These are phyloP conservation scores for Lacanobia oleracea DNA, from an alignment of 2,888 invertebrate species.

Conservation along the genomic window DNA sequence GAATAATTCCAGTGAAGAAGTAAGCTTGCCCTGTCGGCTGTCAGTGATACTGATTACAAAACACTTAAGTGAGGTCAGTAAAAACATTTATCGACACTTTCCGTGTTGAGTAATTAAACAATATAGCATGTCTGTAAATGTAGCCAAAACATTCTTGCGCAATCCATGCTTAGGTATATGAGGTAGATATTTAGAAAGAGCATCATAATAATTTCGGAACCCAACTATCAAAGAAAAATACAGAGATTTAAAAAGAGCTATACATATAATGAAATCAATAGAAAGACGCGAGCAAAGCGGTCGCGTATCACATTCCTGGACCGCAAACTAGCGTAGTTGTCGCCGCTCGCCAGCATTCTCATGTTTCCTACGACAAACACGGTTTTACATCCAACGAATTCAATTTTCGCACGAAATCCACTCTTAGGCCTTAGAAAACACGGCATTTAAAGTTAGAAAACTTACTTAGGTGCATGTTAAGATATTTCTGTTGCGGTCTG, in stretches of 20 bases:
- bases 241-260: constrained; percentile 39
- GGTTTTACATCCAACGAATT: constrained; percentile 68
- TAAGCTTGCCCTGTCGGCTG: constrained; percentile 60
- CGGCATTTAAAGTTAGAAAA: constrained; percentile 55
- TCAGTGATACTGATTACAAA: constrained; percentile 66
- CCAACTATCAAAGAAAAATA: constrained; percentile 32
- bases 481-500: constrained; percentile 67
- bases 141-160: constrained; percentile 33
- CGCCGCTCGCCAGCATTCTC: constrained; percentile 78
- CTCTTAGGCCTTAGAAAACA: constrained; percentile 68
- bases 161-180: constrained; percentile 17
- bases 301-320: constrained; percentile 76
- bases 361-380: constrained; percentile 74
- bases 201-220: constrained; percentile 23
- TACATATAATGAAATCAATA: constrained; percentile 70
- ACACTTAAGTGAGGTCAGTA: constrained; percentile 69
- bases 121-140: constrained; percentile 37
- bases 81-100: constrained; percentile 69
- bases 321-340: constrained; percentile 78
- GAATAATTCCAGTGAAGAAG: constrained; percentile 66
- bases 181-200: constrained; percentile 13
- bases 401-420: constrained; percentile 64
- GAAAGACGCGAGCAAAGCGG: constrained; percentile 71
- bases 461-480: constrained; percentile 44
- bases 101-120: constrained; percentile 59